phyloP scores from a whole-genome alignment of 2,888 invertebrate genomes.

The Lithophane socia region DNA sequence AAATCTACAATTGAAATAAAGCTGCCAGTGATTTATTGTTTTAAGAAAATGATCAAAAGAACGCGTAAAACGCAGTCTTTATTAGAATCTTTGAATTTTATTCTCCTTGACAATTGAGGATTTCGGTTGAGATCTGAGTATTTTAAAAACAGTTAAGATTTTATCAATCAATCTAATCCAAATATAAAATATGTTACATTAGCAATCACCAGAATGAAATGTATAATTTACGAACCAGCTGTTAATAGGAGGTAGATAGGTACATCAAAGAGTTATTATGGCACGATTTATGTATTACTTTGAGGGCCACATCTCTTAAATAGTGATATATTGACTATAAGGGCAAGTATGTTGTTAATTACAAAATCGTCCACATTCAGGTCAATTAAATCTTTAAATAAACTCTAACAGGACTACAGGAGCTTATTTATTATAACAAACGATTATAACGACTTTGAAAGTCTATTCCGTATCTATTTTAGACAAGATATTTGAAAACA shows the following conservation, averaged over 20 bases:
- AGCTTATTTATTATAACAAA: background rate
- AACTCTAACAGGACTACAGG: background rate
- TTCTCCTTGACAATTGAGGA: background rate
- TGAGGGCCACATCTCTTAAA: constrained; percentile 41
- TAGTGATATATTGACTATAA: constrained; percentile 53
- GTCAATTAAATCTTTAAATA: constrained; percentile 11
- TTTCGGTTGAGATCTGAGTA: background rate
- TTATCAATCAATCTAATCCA: background rate
- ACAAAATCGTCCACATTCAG: constrained; percentile 36
- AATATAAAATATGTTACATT: background rate
- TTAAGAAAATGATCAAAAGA: background rate
- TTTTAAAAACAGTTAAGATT: background rate
- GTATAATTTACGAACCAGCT: background rate
- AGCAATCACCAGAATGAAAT: background rate
- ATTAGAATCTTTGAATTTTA: background rate
- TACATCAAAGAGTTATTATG: constrained; percentile 28
- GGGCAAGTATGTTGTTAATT: constrained; percentile 46
- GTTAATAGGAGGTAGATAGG: constrained; percentile 2
- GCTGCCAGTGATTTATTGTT: background rate
- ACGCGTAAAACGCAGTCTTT: too few species aligned
- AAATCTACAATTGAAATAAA: background rate
- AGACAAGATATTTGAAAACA: background rate
- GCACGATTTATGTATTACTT: constrained; percentile 40
- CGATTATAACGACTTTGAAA: background rate
- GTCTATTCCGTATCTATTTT: background rate